Base-by-base conservation (phyloP, 1,140 invertebrate species). In the Drosophila malerkotliana region DNA sequence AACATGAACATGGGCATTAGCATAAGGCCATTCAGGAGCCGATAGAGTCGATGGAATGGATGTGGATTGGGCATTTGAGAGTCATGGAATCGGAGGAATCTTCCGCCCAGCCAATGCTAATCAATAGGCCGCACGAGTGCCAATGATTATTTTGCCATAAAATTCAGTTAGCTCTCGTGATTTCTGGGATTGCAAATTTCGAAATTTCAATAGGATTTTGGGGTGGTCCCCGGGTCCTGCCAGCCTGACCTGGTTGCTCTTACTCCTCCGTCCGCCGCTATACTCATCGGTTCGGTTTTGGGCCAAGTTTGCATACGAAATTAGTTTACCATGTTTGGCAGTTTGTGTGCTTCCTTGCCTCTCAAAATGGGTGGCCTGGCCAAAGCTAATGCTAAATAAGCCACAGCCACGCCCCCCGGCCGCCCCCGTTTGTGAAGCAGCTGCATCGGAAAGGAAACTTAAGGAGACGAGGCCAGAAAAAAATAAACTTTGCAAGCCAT, bases 91-190 rank as follows among this genome's bases (percentile, higher is more conserved):
- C 26, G 4, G 9, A 39, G 37, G n/a, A 18, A 52, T 39, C 37
- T 4, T 47, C 15, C 14, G 10, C 12, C 56, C 24, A 37, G 53
- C 77, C 55, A 84, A 88, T 85, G 82, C 82, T 88, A 87, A 88
- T 87, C 82, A 87, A 87, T 88, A 87, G 83, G 82, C 82, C 82
- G 77, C 83, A 85, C 79, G 64, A 68, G 82, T 85, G 82, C 82
- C 82, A 85, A 85, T 87, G 83, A 87, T 87, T 87, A 87, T 87
- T 87, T 87, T 78, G 82, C 82, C 78, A 88, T 87, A 88, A 82
- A 88, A 87, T 78, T 88, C 74, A 78, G 79, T 88, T 85, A 85
- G 82, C 55, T 77, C 68, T 72, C 71, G 73, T 56, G 81, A 80
- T 66, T 64, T 57, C 54, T 73, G 54, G 47, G 24, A 58, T 53